These are phyloP conservation scores for Hybos culiciformis DNA, from an alignment of 2,888 invertebrate species.

Conservation along the genomic window DNA sequence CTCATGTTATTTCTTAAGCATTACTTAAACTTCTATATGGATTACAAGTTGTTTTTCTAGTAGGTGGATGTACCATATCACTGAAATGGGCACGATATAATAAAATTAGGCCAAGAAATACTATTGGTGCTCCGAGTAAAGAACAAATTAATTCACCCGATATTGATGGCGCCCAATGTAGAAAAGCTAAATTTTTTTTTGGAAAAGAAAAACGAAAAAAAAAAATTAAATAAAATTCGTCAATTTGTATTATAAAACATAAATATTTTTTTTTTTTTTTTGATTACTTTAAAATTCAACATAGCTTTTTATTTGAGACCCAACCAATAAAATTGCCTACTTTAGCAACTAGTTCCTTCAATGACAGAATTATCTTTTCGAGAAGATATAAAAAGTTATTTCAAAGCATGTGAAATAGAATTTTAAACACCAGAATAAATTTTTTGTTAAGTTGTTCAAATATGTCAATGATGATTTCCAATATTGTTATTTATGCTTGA, in stretches of 20 bases:
- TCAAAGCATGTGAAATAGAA: too few relatives aligned
- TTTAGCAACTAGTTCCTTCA: too few relatives aligned
- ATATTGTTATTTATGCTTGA: too few relatives aligned
- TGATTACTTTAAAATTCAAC: too few relatives aligned
- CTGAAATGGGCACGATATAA: conserved; percentile 41
- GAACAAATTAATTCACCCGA: conserved; percentile 48
- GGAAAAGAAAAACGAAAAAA: neutral
- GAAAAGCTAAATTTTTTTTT: neutral
- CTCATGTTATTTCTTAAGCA: neutral
- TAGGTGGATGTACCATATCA: conserved; percentile 21
- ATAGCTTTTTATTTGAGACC: too few relatives aligned
- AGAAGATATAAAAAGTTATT: too few relatives aligned
- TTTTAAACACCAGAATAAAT: too few relatives aligned
- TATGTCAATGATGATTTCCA: too few relatives aligned
- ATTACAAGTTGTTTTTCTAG: neutral
- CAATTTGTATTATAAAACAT: neutral
- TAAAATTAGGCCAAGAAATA: conserved; percentile 40
- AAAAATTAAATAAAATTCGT: neutral
- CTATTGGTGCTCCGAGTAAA: conserved; percentile 43
- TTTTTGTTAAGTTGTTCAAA: too few relatives aligned
- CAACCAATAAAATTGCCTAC: too few relatives aligned
- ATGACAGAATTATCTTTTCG: too few relatives aligned
- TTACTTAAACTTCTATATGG: neutral
- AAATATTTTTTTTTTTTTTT: neutral
- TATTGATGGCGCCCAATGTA: conserved; percentile 40